Base-by-base conservation (phyloP, 2,113 vertebrate species). In the Phalacrocorax pelagicus region DNA sequence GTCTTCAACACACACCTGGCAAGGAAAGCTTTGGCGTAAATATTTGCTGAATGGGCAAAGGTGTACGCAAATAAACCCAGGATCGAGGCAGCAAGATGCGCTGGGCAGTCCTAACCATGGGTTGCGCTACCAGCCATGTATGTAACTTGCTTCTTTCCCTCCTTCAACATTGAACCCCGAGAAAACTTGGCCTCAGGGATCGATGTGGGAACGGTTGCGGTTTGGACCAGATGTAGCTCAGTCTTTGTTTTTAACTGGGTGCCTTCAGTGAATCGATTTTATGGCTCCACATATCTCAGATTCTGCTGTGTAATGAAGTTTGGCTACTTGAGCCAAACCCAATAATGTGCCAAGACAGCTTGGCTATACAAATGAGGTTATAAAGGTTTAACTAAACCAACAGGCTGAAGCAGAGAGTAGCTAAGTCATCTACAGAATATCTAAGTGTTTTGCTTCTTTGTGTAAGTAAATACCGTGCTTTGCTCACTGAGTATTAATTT, bases 71-170 rank as follows among this genome's bases (percentile, higher is more conserved):
- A 55, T 71, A 73, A 92, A 49, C 23, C 12, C 21, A 46, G 16
- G 10, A 67, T 1, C 9, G 0, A 79, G 62, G 81, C 0, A 1
- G 36, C n/a, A 74, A 44, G 13, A 44, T 69, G 54, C 16, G 1
- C 23, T 66, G 62, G 42, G 34, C 62, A 66, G 47, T 36, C 47
- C 46, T 51, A 77, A 26, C n/a, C 22, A 40, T 7, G 51, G n/a
- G 27, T 11, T 67, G 40, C 46, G 6, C 32, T 42, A 26, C 46
- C 57, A 93, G 52, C n/a, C 40, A 49, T 6, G 11, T 23, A 10
- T 8, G 9, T 42, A 36, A 13, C 44, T 67, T 40, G 7, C 34
- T 46, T 46, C 44, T 72, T 94, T 75, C 52, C 49, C 46, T 80
- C 49, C 6, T 16, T 85, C 47, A 65, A 10, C 54, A 54, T 80